These are phyloP conservation scores for Gastrophryne carolinensis DNA, from an alignment of 2,797 vertebrate species.

Conservation along the genomic window DNA sequence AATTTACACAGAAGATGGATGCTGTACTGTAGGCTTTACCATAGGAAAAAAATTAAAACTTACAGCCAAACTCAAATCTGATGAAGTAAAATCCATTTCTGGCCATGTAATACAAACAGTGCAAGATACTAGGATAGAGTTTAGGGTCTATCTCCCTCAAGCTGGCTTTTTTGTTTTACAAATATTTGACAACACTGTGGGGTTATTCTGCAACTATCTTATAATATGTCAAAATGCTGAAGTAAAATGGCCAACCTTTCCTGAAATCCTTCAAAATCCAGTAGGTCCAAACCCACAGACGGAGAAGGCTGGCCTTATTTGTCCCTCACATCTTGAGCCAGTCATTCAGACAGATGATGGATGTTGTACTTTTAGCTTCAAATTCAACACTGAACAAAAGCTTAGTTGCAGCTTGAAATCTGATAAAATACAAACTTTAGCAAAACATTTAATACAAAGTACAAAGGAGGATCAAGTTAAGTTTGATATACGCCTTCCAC, in stretches of 20 bases:
- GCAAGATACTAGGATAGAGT: conserved; percentile 61
- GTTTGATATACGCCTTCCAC: conserved; percentile 72
- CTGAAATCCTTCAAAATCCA: conserved; percentile 62
- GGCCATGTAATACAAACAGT: conserved; percentile 69
- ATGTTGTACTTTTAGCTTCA: conserved; percentile 69
- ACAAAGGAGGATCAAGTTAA: conserved; percentile 53
- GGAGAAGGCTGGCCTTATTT: conserved; percentile 68
- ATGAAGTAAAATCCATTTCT: conserved; percentile 53
- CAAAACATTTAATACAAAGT: conserved; percentile 24
- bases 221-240: conserved; percentile 68
- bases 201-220: conserved; percentile 74
- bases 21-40: conserved; percentile 68
- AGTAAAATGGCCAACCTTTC: conserved; percentile 73
- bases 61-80: conserved; percentile 61
- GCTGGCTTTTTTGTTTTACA: conserved; percentile 70
- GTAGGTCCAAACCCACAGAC: conserved; percentile 76
- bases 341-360: conserved; percentile 71
- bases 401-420: conserved; percentile 64
- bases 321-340: conserved; percentile 64
- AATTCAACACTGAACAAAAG: conserved; percentile 62
- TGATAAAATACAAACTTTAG: conserved; percentile 39
- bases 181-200: conserved; percentile 67
- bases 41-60: conserved; percentile 65
- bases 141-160: conserved; percentile 71
- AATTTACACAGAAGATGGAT: conserved; percentile 71